A percentile compares a stretch with the other conserved stretches of the same genome.
Conservation (phyloP, 2,113 vertebrate species). For the Esox niger region DNA sequence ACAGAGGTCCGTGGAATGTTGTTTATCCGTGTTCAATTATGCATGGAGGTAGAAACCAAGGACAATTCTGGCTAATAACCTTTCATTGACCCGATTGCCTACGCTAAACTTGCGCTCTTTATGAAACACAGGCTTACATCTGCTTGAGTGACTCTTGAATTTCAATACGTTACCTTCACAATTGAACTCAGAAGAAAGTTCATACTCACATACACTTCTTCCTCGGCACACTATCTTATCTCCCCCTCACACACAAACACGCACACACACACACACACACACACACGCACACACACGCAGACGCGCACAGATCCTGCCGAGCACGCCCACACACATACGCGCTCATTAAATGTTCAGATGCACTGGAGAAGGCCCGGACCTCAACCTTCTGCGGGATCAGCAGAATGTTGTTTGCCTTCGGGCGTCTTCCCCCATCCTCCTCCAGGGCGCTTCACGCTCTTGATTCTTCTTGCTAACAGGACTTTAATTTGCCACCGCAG, state of each 20-base stretch:
- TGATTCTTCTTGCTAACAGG: constrained; percentile 47
- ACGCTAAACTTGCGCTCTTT: not conserved
- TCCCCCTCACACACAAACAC: not conserved
- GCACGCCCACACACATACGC: not conserved
- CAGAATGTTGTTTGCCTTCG: constrained; percentile 17
- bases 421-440: constrained; percentile 17
- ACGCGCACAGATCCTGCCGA: not conserved
- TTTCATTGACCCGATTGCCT: not conserved
- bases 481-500: constrained; percentile 57
- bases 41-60: not conserved
- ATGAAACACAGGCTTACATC: not conserved
- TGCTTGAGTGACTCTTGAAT: not conserved
- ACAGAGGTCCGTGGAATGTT: not conserved
- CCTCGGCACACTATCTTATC: too few relatives aligned
- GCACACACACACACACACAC: not conserved
- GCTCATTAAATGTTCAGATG: not conserved
- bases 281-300: not conserved
- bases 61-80: not conserved
- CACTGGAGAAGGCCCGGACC: not conserved
- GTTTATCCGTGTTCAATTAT: constrained; percentile 1
- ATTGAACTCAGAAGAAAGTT: constrained; percentile 10
- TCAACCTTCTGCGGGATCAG: constrained; percentile 1
- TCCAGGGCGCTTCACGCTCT: not conserved
- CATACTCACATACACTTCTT: constrained; percentile 10
- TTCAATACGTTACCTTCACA: not conserved